phyloP scores from a whole-genome alignment of 2,888 invertebrate genomes.

The Hirtodrosophila confusa region DNA sequence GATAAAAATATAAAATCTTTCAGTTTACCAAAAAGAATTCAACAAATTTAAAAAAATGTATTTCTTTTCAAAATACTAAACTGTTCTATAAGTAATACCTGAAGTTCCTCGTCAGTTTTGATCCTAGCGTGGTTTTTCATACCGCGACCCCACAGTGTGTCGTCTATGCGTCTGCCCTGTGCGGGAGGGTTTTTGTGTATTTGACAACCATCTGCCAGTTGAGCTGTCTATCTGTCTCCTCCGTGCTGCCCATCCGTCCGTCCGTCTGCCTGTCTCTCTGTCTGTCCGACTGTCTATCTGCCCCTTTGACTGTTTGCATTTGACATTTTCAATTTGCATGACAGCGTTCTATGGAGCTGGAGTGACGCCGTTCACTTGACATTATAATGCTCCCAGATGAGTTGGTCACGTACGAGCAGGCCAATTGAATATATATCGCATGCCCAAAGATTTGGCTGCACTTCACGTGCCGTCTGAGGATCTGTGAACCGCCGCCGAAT shows the following conservation, averaged over 20 bases:
- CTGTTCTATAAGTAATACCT: no score
- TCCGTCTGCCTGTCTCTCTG: conserved; percentile 31
- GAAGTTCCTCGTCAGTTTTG: no score
- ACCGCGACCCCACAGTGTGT: no score
- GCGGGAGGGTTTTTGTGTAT: conserved; percentile 53
- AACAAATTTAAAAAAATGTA: no score
- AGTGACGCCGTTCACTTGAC: conserved; percentile 20
- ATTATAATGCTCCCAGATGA: conserved; percentile 22
- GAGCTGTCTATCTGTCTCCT: conserved; percentile 55
- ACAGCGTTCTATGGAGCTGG: conserved; percentile 46
- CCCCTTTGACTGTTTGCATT: conserved; percentile 63
- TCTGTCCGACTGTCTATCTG: conserved; percentile 20
- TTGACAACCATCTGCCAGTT: conserved; percentile 64
- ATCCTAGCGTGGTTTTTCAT: no score
- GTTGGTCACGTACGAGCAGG: conserved; percentile 39
- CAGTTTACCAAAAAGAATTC: no score
- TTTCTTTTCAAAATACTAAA: no score
- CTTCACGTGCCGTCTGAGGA: conserved; percentile 18
- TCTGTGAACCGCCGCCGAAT: conserved; percentile 15
- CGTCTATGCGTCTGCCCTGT: conserved; percentile 16
- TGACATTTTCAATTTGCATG: conserved; percentile 79
- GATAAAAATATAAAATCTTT: no score
- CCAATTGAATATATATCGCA: conserved; percentile 3
- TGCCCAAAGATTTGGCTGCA: conserved; percentile 16
- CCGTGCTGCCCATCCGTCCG: not conserved